Evolutionary conservation across 2,888 invertebrate species (phyloP).

Genomic region (Lacanobia wlatinum): DNA sequence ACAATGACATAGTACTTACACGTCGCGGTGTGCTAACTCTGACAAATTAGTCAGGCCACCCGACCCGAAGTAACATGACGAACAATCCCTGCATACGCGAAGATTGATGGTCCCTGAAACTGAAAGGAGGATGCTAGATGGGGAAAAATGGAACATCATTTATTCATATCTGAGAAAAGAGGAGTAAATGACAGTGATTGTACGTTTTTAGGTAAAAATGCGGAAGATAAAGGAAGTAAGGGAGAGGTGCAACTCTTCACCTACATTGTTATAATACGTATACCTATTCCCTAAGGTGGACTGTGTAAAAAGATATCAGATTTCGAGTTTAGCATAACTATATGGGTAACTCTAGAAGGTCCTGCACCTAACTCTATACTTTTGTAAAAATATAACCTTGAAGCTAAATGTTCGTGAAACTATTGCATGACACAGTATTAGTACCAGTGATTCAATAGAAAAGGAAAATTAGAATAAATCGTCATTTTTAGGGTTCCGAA

Average conservation of each 20-base stretch:
- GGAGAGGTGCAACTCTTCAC: not conserved
- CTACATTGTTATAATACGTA: too few species aligned
- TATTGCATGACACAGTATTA: too few species aligned
- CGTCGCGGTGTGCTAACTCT: slow-evolving; percentile 11
- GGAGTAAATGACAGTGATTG: slow-evolving; percentile 7
- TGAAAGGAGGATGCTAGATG: slow-evolving; percentile 22
- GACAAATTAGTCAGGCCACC: slow-evolving; percentile 41
- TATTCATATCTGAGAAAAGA: slow-evolving; percentile 36
- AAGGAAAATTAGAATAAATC: too few species aligned
- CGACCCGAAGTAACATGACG: slow-evolving; percentile 47
- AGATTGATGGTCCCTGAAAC: slow-evolving; percentile 52
- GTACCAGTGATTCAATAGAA: too few species aligned
- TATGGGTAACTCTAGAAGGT: too few species aligned
- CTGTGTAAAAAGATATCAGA: too few species aligned
- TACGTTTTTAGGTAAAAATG: slow-evolving; percentile 15
- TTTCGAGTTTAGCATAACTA: too few species aligned
- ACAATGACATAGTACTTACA: slow-evolving; percentile 14
- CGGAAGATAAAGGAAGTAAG: not conserved
- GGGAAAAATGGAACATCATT: slow-evolving; percentile 54
- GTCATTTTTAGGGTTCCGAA: too few species aligned
- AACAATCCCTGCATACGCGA: slow-evolving; percentile 37
- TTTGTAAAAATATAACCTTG: too few species aligned
- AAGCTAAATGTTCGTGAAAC: too few species aligned
- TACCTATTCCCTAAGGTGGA: too few species aligned
- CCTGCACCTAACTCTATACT: too few species aligned